These are phyloP conservation scores for Macroglossus sobrinus DNA, from an alignment of 2,113 vertebrate species.

Conservation along the genomic window DNA sequence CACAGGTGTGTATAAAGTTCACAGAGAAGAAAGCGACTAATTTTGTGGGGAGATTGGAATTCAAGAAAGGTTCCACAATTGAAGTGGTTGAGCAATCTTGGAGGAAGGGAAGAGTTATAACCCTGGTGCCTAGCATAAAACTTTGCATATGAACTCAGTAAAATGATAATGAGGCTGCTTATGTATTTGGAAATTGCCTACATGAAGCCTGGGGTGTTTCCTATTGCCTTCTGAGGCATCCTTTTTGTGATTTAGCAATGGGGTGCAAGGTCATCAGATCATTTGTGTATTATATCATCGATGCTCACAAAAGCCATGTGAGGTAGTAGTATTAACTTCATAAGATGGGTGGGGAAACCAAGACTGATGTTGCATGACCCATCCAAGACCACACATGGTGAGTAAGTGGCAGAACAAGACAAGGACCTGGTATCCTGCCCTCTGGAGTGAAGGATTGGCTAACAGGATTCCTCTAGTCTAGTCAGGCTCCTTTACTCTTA, in stretches of 20 bases:
- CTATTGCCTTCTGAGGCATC: background rate
- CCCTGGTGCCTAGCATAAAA: background rate
- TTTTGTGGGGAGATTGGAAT: background rate
- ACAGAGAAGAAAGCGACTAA: background rate
- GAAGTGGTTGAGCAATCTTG: background rate
- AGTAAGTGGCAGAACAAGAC: conserved; percentile 55
- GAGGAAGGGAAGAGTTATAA: background rate
- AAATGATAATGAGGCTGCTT: background rate
- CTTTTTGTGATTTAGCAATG: conserved; percentile 50
- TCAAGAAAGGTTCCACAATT: conserved; percentile 5
- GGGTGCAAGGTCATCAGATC: background rate
- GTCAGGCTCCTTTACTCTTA: background rate
- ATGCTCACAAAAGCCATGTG: conserved; percentile 4
- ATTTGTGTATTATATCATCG: background rate
- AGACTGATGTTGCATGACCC: conserved; percentile 24
- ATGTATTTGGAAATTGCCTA: background rate
- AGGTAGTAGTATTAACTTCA: conserved; percentile 25
- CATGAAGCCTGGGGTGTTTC: background rate
- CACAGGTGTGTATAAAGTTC: background rate
- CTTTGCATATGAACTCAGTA: conserved; percentile 24
- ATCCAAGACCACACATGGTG: background rate
- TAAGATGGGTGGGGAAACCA: conserved; percentile 47
- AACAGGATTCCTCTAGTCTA: background rate
- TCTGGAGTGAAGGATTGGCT: background rate
- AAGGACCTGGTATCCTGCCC: background rate